Conservation (phyloP, 2,888 invertebrate genomes). For the Callinectes sapidus region DNA sequence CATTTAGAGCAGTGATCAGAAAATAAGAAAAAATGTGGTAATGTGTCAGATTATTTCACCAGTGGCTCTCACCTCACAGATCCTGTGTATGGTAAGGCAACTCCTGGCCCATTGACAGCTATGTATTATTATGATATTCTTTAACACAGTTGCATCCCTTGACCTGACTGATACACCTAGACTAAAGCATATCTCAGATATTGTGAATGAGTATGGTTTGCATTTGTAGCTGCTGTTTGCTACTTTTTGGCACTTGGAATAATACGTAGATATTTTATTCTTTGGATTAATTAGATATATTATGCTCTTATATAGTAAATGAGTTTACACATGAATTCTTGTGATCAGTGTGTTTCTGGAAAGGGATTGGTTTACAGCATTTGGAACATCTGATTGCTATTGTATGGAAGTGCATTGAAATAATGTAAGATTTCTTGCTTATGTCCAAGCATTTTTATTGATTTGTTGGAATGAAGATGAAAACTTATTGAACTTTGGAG, state of each 20-base stretch:
- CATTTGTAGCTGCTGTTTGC: conserved; percentile 18
- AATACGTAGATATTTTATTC: not conserved
- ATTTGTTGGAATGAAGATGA: not conserved
- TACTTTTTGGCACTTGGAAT: not conserved
- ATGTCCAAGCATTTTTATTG: not conserved
- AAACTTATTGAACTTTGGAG: not conserved
- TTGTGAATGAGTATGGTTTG: conserved; percentile 26
- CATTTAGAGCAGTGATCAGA: not conserved
- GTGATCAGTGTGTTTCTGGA: not conserved
- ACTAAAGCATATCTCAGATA: conserved; percentile 8
- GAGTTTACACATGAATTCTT: not conserved
- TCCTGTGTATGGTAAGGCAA: conserved; percentile 66
- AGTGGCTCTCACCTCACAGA: conserved; percentile 54
- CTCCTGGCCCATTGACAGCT: conserved; percentile 44
- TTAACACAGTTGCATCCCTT: conserved; percentile 47
- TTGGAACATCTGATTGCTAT: not conserved
- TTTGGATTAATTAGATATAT: not conserved
- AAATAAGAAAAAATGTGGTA: not conserved
- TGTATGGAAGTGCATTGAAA: not conserved
- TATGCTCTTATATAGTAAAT: not conserved
- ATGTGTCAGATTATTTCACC: not conserved
- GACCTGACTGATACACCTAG: conserved; percentile 14
- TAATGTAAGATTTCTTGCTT: not conserved
- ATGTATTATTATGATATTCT: conserved; percentile 50
- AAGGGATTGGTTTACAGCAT: not conserved